A percentile compares a stretch with the other conserved stretches of the same genome.
phyloP scores from a whole-genome alignment of 2,113 vertebrate species.

The Cochlearius cochlearius region DNA sequence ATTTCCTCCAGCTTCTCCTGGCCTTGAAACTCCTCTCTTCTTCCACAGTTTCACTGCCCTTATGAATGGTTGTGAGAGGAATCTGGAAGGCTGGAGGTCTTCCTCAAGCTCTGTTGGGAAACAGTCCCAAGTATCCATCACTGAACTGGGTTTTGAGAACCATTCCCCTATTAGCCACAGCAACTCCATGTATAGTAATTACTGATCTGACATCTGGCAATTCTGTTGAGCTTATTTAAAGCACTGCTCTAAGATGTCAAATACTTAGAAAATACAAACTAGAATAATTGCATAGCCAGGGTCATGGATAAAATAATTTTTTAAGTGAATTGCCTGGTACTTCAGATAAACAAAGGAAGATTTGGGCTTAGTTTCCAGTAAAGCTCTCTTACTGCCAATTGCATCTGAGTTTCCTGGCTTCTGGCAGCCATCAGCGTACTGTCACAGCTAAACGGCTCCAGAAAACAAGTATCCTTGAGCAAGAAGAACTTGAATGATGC shows the following conservation, averaged over 20 bases:
- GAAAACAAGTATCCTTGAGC: background rate
- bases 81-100: background rate
- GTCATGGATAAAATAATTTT: background rate
- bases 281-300: background rate
- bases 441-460: background rate
- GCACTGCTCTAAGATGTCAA: background rate
- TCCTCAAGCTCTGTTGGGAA: background rate
- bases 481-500: background rate
- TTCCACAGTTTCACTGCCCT: background rate
- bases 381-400: background rate
- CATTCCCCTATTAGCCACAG: background rate
- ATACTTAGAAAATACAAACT: background rate
- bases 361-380: background rate
- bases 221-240: background rate
- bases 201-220: background rate
- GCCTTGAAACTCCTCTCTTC: background rate
- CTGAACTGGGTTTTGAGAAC: background rate
- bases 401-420: background rate
- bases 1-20: background rate
- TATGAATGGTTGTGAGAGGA: background rate
- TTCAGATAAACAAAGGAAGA: background rate
- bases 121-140: background rate
- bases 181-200: background rate
- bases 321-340: background rate
- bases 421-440: background rate